Conservation (phyloP, 2,113 vertebrate genomes). For the Notechis scutatus region DNA sequence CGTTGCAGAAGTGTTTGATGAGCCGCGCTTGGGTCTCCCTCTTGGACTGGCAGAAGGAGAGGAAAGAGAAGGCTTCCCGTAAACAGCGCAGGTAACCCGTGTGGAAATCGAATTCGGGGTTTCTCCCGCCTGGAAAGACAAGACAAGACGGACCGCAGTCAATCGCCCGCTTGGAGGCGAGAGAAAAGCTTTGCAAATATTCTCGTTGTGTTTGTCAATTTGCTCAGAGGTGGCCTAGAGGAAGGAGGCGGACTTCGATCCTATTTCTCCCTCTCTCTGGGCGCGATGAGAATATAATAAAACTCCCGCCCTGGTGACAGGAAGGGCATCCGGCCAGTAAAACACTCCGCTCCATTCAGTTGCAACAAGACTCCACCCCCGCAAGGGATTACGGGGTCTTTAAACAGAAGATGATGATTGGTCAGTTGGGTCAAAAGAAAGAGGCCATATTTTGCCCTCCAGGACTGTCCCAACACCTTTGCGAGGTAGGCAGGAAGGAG, state of each 20-base stretch:
- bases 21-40: conserved; percentile 59
- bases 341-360: no score
- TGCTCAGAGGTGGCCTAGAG: no score
- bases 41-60: conserved; percentile 64
- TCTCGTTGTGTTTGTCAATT: background rate
- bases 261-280: no score
- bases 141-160: background rate
- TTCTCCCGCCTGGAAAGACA: conserved; percentile 24
- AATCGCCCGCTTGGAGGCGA: background rate
- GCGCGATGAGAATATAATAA: no score
- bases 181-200: background rate
- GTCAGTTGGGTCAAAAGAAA: background rate
- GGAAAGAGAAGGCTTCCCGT: conserved; percentile 75
- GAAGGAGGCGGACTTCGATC: no score
- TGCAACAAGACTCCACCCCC: no score
- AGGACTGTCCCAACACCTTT: background rate
- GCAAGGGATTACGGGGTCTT: no score
- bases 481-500: background rate
- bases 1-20: conserved; percentile 63
- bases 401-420: no score
- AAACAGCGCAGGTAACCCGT: conserved; percentile 77
- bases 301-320: no score
- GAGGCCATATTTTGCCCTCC: background rate
- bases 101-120: conserved; percentile 64
- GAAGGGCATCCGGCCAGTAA: no score